Evolutionary conservation across 2,888 invertebrate species (phyloP), one percentile per base, ranked within the genome.

Genomic region (Nectonema munidae): DNA sequence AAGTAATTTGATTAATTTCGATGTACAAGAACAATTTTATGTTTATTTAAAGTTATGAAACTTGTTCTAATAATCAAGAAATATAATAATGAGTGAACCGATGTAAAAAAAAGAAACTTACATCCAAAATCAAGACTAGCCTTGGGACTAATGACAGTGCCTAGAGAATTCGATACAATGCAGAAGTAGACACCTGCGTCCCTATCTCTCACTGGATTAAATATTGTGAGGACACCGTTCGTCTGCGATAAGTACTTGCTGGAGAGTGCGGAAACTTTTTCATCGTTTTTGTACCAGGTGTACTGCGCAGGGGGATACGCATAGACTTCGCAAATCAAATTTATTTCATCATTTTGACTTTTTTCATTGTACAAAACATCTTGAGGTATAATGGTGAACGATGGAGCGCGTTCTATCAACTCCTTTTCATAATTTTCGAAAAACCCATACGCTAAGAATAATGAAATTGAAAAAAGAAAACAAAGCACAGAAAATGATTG

Each of bases 101-200:
- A 9, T 25, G 6, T 11, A 30, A 30, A 30, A 30, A 30, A 14
- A 14, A 16, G 11, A 30, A 25, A 48, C 54, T 52, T 46, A 57
- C 55, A 64, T 20, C 81, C 83, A 57, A 81, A 83, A 32, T 74
- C 70, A 3, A 86, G 56, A 37, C 69, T 64, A 0, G 76, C 73
- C 47, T 71, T 75, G 52, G 76, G 73, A 2, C 81, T 81, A 21
- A 74, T 63, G 39, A 83, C 68, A 6, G 69, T 67, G 3, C 86
- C 86, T 59, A 67, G 79, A 49, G 66, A 64, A 54, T 86, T 86
- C n/a, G 65, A 60, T 2, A 81, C 81, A 47, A 70, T 68, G 50
- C 86, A 86, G 50, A 81, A 77, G 54, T 81, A 86, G 13, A 68
- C 66, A 1, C 79, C 75, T 50, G 73, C 66, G 51, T 86, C 79